phyloP scores from a whole-genome alignment of 2,797 vertebrate genomes.

The Falco concolor region DNA sequence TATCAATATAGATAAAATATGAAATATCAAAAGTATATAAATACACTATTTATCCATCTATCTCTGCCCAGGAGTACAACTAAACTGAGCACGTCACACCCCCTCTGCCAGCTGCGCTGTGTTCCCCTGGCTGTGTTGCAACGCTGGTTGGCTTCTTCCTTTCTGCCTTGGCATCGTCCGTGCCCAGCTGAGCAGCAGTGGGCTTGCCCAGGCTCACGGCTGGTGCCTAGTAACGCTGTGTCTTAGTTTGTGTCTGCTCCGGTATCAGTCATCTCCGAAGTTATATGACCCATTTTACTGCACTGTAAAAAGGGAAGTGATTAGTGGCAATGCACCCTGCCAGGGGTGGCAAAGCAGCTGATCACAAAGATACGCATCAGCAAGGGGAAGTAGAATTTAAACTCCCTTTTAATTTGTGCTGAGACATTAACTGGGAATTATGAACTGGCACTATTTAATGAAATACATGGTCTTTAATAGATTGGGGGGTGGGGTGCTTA shows the following conservation, averaged over 20 bases:
- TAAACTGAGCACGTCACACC: neutral
- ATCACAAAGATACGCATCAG: neutral
- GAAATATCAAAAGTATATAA: too few relatives aligned
- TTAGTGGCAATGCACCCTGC: neutral
- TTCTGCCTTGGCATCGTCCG: neutral
- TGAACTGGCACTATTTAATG: slow-evolving; percentile 4
- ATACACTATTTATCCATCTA: fast-evolving
- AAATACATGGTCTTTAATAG: slow-evolving; percentile 6
- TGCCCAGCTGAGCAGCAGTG: neutral
- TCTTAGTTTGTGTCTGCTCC: neutral
- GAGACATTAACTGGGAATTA: slow-evolving; percentile 3
- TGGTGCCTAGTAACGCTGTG: neutral
- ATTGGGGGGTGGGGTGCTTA: neutral
- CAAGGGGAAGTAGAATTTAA: neutral
- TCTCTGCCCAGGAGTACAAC: neutral
- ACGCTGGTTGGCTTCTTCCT: neutral
- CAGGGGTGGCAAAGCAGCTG: neutral
- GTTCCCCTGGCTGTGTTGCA: neutral
- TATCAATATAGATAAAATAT: neutral
- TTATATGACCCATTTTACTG: neutral
- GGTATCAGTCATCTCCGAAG: neutral
- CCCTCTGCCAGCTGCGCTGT: fast-evolving
- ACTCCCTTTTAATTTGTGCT: neutral
- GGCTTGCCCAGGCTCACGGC: neutral
- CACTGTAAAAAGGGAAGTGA: neutral